Evolutionary conservation across 2,797 vertebrate species (phyloP).

Genomic region (Tenualosa ilisha): DNA sequence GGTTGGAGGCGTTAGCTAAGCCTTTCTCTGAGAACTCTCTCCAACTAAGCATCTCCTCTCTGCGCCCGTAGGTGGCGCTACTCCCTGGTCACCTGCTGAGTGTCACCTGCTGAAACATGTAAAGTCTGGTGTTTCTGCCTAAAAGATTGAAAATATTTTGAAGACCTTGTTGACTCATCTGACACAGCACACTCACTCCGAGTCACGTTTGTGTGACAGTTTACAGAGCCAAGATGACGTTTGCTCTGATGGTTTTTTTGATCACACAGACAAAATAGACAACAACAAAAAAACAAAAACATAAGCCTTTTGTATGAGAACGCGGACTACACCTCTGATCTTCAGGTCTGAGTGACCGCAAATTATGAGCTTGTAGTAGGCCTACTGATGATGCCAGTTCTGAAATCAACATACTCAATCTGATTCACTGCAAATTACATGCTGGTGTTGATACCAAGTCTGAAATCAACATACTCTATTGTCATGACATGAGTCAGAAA

Average conservation of each 20-base stretch:
- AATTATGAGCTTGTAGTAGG: too few relatives aligned
- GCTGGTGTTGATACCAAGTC: background rate
- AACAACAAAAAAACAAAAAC: background rate
- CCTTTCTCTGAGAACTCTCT: conserved; percentile 24
- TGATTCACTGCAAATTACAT: too few relatives aligned
- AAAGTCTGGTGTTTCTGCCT: background rate
- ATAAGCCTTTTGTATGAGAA: background rate
- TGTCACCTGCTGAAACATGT: background rate
- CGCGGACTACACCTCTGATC: background rate
- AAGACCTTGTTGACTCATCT: background rate
- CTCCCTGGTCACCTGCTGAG: background rate
- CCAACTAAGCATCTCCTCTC: background rate
- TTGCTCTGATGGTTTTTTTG: background rate
- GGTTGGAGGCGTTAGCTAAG: conserved; percentile 32
- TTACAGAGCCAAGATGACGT: background rate
- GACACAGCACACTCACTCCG: too few relatives aligned
- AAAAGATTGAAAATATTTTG: background rate
- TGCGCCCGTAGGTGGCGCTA: conserved; percentile 31
- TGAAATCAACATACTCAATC: too few relatives aligned
- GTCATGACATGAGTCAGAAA: background rate
- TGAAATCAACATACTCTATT: background rate
- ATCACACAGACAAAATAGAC: background rate
- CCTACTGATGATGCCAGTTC: background rate
- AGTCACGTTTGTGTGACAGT: background rate
- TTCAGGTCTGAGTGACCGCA: background rate